Conservation (phyloP, 2,113 vertebrate genomes). For the Marmota monax region DNA sequence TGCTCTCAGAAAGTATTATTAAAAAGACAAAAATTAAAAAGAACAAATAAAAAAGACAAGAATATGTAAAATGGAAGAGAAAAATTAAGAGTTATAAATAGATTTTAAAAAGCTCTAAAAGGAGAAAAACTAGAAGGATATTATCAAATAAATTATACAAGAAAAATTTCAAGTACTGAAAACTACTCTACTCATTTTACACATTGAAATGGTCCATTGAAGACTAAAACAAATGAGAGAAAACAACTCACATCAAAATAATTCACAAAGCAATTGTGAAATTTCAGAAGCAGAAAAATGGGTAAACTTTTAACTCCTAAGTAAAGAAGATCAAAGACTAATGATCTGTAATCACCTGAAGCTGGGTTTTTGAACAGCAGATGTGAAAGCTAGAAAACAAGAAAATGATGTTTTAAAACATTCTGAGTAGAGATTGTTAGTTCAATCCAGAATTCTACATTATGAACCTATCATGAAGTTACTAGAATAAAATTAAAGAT, state of each 20-base stretch:
- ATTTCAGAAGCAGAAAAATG: slow-evolving; percentile 43
- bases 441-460: not conserved
- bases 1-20: slow-evolving; percentile 13
- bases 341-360: not conserved
- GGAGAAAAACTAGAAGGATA: not conserved
- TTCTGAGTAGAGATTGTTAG: not conserved
- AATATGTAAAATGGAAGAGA: slow-evolving; percentile 1
- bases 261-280: not conserved
- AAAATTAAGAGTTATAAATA: not conserved
- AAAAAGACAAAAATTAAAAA: not conserved
- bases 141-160: not conserved
- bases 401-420: not conserved
- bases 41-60: not conserved
- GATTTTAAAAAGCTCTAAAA: not conserved
- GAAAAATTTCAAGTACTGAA: slow-evolving; percentile 38
- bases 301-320: not conserved
- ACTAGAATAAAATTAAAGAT: not conserved
- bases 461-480: not conserved
- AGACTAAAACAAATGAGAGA: not conserved
- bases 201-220: not conserved
- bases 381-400: not conserved
- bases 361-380: not conserved
- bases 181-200: not conserved
- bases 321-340: not conserved
- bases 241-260: not conserved